Evolutionary conservation across 2,113 vertebrate species (phyloP), one percentile per base, ranked within the genome.

Genomic region (Cheilinus undulatus): DNA sequence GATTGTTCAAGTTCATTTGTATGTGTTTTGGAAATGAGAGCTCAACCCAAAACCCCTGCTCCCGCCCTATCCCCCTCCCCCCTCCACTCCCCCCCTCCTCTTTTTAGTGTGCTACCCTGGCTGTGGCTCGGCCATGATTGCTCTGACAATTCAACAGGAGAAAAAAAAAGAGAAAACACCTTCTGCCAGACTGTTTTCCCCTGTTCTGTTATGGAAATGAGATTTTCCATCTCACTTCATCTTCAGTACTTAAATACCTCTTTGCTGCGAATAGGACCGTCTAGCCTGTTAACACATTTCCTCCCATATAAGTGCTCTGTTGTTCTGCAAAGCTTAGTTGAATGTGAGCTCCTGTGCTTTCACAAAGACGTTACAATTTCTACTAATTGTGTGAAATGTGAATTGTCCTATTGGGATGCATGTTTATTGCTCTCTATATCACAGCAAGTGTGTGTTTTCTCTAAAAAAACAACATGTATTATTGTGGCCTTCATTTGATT

Each of bases 141-240:
- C 90, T 86, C 86, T 88, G 90, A 90, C 86, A 91, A 90, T 91
- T 83, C 85, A 80, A 73, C 68, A 76, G 70, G 56, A 50, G 42
- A 32, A 60, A 53, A 53, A 50, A 53, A 11, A n/a, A n/a, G n/a
- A 60, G 40, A 77, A 65, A 65, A 63, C 67, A 75, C 83, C 88
- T 89, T 88, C 89, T 90, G 88, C 86, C 83, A 87, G 81, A 88
- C 86, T 84, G 87, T 91, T 91, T 34, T 87, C 83, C 70, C 84
- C 82, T 83, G 74, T 91, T 90, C 85, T 90, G 61, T 86, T 91
- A 93, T 93, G 91, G 89, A 94, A 92, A 93, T 93, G 58, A 89
- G 88, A 90, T 91, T 91, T 90, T 90, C 88, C 88, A 81, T 93
- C 90, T 91, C 91, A 84, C 80, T 90, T 91, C 83, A 90, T 88